Percentiles rank a stretch among this genome's conserved stretches.
phyloP scores from a whole-genome alignment of 2,113 vertebrate species.

The Prionailurus viverrinus region DNA sequence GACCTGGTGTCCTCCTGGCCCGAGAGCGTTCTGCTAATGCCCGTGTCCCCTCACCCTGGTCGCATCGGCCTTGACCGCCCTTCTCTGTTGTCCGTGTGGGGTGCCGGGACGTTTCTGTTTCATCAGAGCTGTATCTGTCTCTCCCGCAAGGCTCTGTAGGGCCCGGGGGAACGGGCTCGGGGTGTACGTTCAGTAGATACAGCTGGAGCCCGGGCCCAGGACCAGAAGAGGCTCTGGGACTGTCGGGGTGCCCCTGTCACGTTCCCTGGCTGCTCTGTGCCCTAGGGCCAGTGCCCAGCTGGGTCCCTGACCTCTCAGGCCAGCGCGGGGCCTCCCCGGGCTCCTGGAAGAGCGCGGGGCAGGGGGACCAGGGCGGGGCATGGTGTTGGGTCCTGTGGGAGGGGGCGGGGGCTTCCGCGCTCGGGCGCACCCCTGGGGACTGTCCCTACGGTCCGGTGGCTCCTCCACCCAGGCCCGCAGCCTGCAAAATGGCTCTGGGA shows the following conservation, averaged over 20 bases:
- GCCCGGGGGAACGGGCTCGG: neutral
- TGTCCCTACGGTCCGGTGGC: neutral
- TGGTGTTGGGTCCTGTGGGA: neutral
- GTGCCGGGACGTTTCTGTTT: neutral
- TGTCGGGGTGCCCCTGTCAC: neutral
- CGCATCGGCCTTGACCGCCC: fast-evolving
- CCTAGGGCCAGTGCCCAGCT: neutral
- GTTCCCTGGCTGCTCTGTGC: neutral
- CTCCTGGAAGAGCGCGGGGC: neutral
- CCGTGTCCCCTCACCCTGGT: neutral
- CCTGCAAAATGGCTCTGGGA: too few relatives aligned
- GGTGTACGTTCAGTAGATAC: fast-evolving
- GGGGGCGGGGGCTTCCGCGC: neutral
- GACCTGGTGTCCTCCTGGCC: fast-evolving
- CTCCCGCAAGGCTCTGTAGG: neutral
- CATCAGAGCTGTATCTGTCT: neutral
- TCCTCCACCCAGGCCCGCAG: neutral
- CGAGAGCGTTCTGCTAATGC: fast-evolving
- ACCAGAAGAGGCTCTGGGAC: neutral
- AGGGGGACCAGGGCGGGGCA: neutral
- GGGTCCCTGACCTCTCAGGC: too few relatives aligned
- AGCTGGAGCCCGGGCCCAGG: fast-evolving
- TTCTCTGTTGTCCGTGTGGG: fast-evolving
- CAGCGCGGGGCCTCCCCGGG: neutral
- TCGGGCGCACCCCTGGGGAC: too few relatives aligned